Percentiles rank a stretch among this genome's conserved stretches.
phyloP scores from a whole-genome alignment of 2,888 invertebrate genomes.

The Sinohyriopsis cumingii region DNA sequence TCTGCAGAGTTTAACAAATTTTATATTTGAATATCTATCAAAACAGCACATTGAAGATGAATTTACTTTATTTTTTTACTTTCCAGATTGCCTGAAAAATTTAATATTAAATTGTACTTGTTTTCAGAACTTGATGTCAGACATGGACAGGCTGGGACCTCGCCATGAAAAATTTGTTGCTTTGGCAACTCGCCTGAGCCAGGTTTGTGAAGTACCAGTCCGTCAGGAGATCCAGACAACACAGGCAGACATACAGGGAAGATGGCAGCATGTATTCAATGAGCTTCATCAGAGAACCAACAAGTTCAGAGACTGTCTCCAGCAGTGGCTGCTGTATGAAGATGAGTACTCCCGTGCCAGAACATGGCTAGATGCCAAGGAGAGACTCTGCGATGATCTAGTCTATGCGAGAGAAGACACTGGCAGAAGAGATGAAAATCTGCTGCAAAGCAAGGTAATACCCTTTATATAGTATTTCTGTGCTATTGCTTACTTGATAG shows the following conservation, averaged over 20 bases:
- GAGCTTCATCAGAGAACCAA: constrained; percentile 43
- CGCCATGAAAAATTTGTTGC: constrained; percentile 50
- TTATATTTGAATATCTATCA: too few relatives aligned
- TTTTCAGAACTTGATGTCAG: constrained; percentile 46
- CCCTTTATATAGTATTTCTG: background rate
- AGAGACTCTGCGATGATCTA: constrained; percentile 53
- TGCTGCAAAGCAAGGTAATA: constrained; percentile 54
- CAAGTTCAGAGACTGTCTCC: constrained; percentile 53
- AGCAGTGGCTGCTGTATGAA: constrained; percentile 64
- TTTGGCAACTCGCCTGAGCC: constrained; percentile 49
- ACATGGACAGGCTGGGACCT: constrained; percentile 43
- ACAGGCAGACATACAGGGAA: constrained; percentile 48
- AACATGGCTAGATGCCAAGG: constrained; percentile 60
- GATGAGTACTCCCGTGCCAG: constrained; percentile 47
- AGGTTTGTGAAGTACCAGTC: constrained; percentile 60
- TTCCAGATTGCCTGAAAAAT: background rate
- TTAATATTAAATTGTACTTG: background rate
- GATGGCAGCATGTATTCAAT: constrained; percentile 49
- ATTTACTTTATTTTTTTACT: too few relatives aligned
- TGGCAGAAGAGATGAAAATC: constrained; percentile 39
- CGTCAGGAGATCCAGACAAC: constrained; percentile 54
- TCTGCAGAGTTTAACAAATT: too few relatives aligned
- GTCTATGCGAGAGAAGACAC: constrained; percentile 48
- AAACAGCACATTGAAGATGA: too few relatives aligned
- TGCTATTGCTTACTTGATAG: background rate